phyloP scores from a whole-genome alignment of 2,113 vertebrate genomes.

The Hiodon tergisus region DNA sequence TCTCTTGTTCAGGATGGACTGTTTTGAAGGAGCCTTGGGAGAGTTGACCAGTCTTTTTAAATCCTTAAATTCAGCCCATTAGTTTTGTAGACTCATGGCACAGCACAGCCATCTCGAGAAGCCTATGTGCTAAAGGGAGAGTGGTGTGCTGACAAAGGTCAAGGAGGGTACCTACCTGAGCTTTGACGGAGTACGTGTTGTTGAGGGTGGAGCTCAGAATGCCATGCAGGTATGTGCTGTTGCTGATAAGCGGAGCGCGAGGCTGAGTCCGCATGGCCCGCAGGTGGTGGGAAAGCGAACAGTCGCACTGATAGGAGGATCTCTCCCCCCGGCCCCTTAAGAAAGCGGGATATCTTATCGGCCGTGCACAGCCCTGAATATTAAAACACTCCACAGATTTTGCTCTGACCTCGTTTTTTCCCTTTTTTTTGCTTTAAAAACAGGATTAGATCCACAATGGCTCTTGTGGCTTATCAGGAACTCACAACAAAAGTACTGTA shows the following conservation, averaged over 20 bases:
- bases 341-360: conserved; percentile 9
- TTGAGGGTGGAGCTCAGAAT: no score
- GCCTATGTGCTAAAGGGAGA: no score
- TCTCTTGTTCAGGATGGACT: no score
- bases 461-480: neutral
- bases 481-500: neutral
- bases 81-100: no score
- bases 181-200: no score
- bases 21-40: no score
- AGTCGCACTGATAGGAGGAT: neutral
- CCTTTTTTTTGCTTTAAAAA: conserved; percentile 7
- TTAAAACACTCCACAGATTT: neutral
- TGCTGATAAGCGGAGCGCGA: neutral
- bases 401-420: neutral
- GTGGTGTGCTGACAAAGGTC: no score
- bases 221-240: no score
- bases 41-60: no score
- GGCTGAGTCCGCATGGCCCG: neutral
- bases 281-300: neutral
- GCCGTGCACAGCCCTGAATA: conserved; percentile 11
- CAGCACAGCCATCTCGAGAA: no score
- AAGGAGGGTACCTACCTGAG: no score
- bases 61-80: no score
- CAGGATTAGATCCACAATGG: conserved; percentile 5
- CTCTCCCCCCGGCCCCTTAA: conserved; percentile 1